Evolutionary conservation across 2,888 invertebrate species (phyloP), one percentile per base, ranked within the genome.

Genomic region (Ferrisia virgata): DNA sequence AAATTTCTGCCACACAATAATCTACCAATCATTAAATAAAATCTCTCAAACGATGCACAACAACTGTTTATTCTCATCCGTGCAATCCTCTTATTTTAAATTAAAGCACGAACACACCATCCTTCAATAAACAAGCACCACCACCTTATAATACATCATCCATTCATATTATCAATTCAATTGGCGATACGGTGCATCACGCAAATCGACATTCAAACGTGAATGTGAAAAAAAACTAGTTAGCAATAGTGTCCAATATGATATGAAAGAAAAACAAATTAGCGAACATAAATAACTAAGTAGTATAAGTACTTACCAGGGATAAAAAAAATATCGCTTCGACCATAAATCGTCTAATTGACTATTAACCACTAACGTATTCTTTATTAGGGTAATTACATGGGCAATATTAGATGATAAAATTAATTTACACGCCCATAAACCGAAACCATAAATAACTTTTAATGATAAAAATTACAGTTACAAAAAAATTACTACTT

Each of bases 391-490:
- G 81, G 81, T 81, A 81, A 81, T 81, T 81, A 81, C 81, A 31
- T 58, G 53, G 53, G 58, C 81, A 36, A 81, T 81, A 81, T 81
- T 81, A 53, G 81, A 81, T 81, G 81, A 64, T 81, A 81, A 81
- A 81, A 81, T 81, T 81, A 81, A 81, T 81, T 81, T 81, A 81
- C 81, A 81, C 81, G 81, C 81, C 53, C 81, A 81, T 81, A 81
- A 81, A 81, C 81, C 53, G 53, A 81, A 81, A 81, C 81, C 81
- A 81, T 81, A 81, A 81, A 81, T 81, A 81, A 81, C 81, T 64
- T 81, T 81, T 81, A 81, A 81, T 81, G 81, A 81, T 81, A 81
- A 81, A 81, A 81, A 81, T 81, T 81, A 58, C 81, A 81, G 81
- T 81, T 81, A 81, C 58, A 81, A 31, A 79, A 79, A 33, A 58